Conservation (phyloP, 2,888 invertebrate genomes). For the Hirtodrosophila duncani region DNA sequence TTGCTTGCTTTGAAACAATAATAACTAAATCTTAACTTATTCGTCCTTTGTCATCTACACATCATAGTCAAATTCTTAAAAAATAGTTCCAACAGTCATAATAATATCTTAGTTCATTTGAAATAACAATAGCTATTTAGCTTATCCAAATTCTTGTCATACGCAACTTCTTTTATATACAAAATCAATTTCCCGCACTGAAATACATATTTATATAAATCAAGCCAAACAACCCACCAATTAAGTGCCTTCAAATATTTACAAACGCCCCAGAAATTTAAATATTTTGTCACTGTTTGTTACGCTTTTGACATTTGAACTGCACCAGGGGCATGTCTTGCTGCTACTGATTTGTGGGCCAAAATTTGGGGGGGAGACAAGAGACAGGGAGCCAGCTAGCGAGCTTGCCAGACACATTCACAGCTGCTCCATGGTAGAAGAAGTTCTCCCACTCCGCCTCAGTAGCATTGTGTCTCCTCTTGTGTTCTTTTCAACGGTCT, state of each 20-base stretch:
- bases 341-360: constrained; percentile 48
- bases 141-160: constrained; percentile 16
- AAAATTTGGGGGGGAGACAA: not conserved
- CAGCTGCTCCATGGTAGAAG: constrained; percentile 49
- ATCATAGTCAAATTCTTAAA: too few relatives aligned
- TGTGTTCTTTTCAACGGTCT: constrained; percentile 30
- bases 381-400: constrained; percentile 3
- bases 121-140: too few relatives aligned
- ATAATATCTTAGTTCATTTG: constrained; percentile 22
- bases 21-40: too few relatives aligned
- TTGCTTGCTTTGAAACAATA: too few relatives aligned
- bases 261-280: constrained; percentile 64
- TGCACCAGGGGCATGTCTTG: constrained; percentile 22
- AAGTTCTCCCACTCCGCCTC: too few relatives aligned
- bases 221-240: constrained; percentile 48
- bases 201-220: too few relatives aligned
- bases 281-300: constrained; percentile 72
- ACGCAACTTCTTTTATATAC: constrained; percentile 26
- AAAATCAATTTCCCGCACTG: constrained; percentile 27
- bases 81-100: too few relatives aligned
- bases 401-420: constrained; percentile 31
- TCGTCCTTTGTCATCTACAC: too few relatives aligned
- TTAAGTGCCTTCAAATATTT: constrained; percentile 71
- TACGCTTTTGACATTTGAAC: constrained; percentile 68
- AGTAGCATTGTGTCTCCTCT: too few relatives aligned